Evolutionary conservation across 2,113 vertebrate genomes (phyloP).

Genomic region (Melanerpes formicivorus): DNA sequence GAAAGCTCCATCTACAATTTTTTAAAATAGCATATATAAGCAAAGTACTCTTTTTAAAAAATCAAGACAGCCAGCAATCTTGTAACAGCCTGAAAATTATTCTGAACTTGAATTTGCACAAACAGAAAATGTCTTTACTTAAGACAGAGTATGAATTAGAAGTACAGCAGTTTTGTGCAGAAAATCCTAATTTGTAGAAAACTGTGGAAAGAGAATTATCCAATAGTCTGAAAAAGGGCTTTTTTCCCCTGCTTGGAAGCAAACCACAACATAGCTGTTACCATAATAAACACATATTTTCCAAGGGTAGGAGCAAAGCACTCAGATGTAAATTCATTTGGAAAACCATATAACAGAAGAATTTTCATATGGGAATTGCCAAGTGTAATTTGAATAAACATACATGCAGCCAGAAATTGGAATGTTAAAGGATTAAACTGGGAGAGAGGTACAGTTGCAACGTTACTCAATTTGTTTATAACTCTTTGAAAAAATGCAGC

Average conservation of each 20-base stretch:
- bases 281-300: conserved; percentile 57
- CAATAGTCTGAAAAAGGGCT: neutral
- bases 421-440: neutral
- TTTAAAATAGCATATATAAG: neutral
- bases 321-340: conserved; percentile 24
- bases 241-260: neutral
- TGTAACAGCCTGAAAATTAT: neutral
- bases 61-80: neutral
- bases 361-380: conserved; percentile 7
- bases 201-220: neutral
- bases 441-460: neutral
- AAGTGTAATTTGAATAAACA: neutral
- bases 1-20: neutral
- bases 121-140: neutral
- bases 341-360: conserved; percentile 33
- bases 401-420: neutral
- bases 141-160: neutral
- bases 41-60: neutral
- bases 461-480: neutral
- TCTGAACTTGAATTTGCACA: neutral
- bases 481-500: neutral
- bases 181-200: conserved; percentile 11
- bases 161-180: neutral
- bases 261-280: conserved; percentile 37
- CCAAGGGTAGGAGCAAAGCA: conserved; percentile 2